Base-by-base conservation (phyloP, 2,113 vertebrate species). In the Gambusia holbrooki region DNA sequence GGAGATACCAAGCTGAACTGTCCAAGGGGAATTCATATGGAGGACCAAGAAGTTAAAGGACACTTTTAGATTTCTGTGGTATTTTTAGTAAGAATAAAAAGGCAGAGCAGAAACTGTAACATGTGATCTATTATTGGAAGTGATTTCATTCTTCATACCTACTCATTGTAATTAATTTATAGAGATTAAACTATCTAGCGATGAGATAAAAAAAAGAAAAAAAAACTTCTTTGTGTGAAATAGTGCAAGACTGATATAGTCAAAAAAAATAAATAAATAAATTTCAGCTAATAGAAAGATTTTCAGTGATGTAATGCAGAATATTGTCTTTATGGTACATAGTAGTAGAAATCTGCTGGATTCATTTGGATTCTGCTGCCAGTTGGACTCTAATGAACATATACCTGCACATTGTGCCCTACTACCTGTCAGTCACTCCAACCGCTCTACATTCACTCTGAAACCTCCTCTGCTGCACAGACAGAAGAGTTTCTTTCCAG, bases 381-480 rank as follows among this genome's bases (percentile, higher is more conserved):
- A 54, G 48, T 54, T 51, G 48, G 48, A 51, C 48, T 51, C 19
- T 54, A 19, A 13, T 42, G 40, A 42, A 42, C 14, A 15, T 15
- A 42, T 42, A 15, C 40, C 40, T 42, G 13, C 40, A 42, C 40
- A 42, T 42, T 42, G 40, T 42, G 40, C 40, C 40, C 15, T 19
- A 8, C 19, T 54, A 54, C 19, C 48, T 54, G 15, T 54, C 48
- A 54, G 17, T 22, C 48, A 42, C 13, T 42, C 13, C 12, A 42
- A 4, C 40, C 14, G 3, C 40, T 15, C 40, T 15, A 14, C 15
- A 15, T 15, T 42, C 40, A 42, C 14, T 42, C 40, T 15, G 40
- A 84, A 77, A 85, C 79, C 71, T 81, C 79, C 66, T 87, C 27
- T 8, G 72, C 80, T 71, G 78, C 87, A 87, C 77, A 78, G 64